Percentiles rank a stretch among this genome's conserved stretches.
Evolutionary conservation across 1,140 invertebrate species (phyloP).

Genomic region (Neodiprion pinetum): DNA sequence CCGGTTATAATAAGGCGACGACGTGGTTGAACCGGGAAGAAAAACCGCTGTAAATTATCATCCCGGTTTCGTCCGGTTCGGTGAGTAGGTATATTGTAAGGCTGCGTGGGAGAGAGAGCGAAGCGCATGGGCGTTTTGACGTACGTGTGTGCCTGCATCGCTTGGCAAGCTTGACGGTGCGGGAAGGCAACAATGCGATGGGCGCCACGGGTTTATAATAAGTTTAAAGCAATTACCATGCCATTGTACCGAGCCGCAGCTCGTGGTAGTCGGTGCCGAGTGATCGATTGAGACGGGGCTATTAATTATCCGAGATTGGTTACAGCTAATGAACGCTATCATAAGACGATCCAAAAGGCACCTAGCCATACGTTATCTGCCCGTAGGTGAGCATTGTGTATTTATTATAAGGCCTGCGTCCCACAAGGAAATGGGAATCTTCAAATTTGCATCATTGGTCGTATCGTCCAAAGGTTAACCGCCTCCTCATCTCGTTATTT

Average conservation of each 20-base stretch:
- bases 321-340: conserved; percentile 38
- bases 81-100: not conserved
- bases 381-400: too few species aligned
- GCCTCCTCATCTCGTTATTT: too few species aligned
- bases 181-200: not conserved
- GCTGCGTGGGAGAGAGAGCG: not conserved
- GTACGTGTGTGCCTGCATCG: not conserved
- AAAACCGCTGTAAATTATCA: conserved; percentile 2
- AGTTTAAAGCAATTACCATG: conserved; percentile 43
- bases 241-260: conserved; percentile 37
- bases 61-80: not conserved
- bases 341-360: not conserved
- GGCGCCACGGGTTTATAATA: conserved; percentile 26
- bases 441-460: too few species aligned
- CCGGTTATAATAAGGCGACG: not conserved
- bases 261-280: conserved; percentile 1
- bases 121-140: not conserved
- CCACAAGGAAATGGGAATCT: too few species aligned
- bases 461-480: too few species aligned
- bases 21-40: not conserved
- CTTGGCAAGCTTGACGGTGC: not conserved
- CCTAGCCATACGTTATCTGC: not conserved
- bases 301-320: conserved; percentile 49
- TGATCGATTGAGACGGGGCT: conserved; percentile 34
- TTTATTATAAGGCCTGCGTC: too few species aligned